Evolutionary conservation across 2,113 vertebrate genomes (phyloP).

Genomic region (Ascaphus truei): DNA sequence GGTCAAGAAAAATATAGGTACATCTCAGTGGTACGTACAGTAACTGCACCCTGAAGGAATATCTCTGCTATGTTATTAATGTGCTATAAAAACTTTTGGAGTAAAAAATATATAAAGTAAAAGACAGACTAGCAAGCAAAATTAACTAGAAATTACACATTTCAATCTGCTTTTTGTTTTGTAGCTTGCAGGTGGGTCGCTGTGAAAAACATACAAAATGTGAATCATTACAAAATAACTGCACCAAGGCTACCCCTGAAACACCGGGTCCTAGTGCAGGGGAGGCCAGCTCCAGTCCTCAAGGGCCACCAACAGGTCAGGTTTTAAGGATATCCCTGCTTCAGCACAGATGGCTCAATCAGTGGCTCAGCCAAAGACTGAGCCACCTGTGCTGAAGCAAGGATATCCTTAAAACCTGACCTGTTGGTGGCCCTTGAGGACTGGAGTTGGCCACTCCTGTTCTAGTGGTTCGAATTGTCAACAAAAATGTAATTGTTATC

Average conservation of each 20-base stretch:
- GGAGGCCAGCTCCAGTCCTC: too few relatives aligned
- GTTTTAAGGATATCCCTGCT: too few relatives aligned
- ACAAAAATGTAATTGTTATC: neutral
- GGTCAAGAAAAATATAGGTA: neutral
- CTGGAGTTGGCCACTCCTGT: too few relatives aligned
- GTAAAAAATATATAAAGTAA: conserved; percentile 12
- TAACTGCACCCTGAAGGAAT: neutral
- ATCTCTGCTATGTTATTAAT: neutral
- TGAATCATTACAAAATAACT: conserved; percentile 10
- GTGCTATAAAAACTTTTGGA: neutral
- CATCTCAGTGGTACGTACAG: neutral
- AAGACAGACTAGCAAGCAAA: neutral
- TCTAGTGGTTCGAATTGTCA: conserved; percentile 41
- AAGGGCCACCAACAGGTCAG: too few relatives aligned
- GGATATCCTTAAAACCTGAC: too few relatives aligned
- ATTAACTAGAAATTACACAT: conserved; percentile 17
- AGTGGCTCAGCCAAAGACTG: too few relatives aligned
- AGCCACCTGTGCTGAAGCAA: too few relatives aligned
- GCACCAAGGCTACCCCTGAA: conserved; percentile 61
- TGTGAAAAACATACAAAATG: neutral
- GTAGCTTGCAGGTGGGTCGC: neutral
- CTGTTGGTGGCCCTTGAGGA: too few relatives aligned
- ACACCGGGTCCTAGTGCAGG: conserved; percentile 42
- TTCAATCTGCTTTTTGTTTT: neutral
- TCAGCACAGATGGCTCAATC: too few relatives aligned